These are phyloP conservation scores for Brachypteracias leptosomus DNA, from an alignment of 2,113 vertebrate genomes.

Conservation along the genomic window DNA sequence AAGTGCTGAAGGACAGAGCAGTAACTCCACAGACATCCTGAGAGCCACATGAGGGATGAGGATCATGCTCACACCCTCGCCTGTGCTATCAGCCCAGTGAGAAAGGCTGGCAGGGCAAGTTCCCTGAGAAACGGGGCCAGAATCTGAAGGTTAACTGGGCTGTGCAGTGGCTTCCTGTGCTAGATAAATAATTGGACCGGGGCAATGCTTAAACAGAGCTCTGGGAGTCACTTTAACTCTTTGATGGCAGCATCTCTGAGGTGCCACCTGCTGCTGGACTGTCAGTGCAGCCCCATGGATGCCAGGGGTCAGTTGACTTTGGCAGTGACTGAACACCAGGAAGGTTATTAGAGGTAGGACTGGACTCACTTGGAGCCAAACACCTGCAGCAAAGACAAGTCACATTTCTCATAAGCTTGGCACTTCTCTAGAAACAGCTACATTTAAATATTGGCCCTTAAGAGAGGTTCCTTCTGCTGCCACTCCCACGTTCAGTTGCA, in stretches of 20 bases:
- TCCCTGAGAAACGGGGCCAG: constrained; percentile 18
- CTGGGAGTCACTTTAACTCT: constrained; percentile 21
- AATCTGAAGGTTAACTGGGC: constrained; percentile 45
- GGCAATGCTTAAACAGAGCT: neutral
- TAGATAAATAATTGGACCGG: constrained; percentile 42
- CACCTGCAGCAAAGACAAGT: neutral
- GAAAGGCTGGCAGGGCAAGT: constrained; percentile 28
- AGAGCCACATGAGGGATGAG: neutral
- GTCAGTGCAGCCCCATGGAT: rapidly evolving
- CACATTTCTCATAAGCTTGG: neutral
- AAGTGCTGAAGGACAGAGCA: neutral
- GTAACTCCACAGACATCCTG: neutral
- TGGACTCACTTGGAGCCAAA: neutral
- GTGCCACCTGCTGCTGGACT: neutral
- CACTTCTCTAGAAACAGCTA: neutral
- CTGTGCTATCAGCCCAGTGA: neutral
- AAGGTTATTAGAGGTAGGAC: neutral
- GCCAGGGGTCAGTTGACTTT: neutral
- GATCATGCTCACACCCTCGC: neutral
- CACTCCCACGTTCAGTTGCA: neutral
- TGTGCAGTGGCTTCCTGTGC: constrained; percentile 37
- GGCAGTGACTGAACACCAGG: neutral
- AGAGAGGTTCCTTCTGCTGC: neutral
- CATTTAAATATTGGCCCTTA: neutral
- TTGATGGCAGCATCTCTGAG: neutral